Evolutionary conservation across 2,888 invertebrate species (phyloP), one percentile per base, ranked within the genome.

Genomic region (Creontiades dilutus): DNA sequence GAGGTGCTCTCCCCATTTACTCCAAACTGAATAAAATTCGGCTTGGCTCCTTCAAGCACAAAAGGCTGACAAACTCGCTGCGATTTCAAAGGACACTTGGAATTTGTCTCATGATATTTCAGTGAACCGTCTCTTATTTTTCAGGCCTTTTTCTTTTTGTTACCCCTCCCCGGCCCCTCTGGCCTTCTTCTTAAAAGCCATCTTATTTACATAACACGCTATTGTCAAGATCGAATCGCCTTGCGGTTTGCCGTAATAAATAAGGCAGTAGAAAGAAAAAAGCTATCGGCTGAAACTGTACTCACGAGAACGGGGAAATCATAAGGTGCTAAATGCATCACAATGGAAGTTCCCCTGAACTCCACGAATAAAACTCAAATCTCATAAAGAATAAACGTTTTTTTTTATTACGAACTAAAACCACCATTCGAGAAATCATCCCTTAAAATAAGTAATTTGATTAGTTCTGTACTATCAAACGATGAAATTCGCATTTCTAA

Each of bases 151-250:
- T n/a, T n/a, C n/a, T n/a, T n/a, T 85, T 57, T 16, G 9, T 19
- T 27, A 23, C 13, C 37, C 37, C 28, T 27, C n/a, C n/a, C n/a
- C n/a, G n/a, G n/a, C n/a, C n/a, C n/a, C n/a, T 82, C 16, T 27
- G 55, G 23, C 37, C 85, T 16, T n/a, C 61, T 57, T 37, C 61
- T 57, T 55, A 61, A 85, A 85, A 82, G 82, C 82, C 19, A 82
- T 52, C 82, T 85, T 85, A 85, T 85, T 85, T 85, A 85, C 85
- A 85, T 55, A 85, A 85, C 57, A 85, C 52, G 85, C 85, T 57
- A 57, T 85, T 85, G 57, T 85, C 57, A 37, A 23, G 27, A 57
- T 12, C 61, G 85, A 85, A 61, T 28, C 55, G 85, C 61, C 55
- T 23, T 23, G 16, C 28, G 28, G 37, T 28, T 61, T 85, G 61